Conservation (phyloP, 2,888 invertebrate species). For the Agrotis exclamationis region DNA sequence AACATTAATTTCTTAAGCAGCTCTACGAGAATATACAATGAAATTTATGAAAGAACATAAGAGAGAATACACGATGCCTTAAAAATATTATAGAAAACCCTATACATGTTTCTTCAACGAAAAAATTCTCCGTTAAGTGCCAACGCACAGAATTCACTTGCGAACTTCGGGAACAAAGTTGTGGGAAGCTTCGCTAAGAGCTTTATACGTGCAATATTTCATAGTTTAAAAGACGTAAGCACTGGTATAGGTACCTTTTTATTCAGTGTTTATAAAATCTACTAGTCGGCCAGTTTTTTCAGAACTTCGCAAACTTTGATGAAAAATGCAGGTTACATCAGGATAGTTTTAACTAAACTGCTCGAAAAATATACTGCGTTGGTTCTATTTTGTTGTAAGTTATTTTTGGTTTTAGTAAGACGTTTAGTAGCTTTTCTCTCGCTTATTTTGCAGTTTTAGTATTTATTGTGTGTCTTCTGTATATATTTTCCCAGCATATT, state of each 20-base stretch:
- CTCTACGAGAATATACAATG: conserved; percentile 1
- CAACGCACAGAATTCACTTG: conserved; percentile 69
- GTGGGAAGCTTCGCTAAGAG: conserved; percentile 72
- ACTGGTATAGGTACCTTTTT: conserved; percentile 72
- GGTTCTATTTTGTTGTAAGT: conserved; percentile 24
- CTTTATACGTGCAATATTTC: conserved; percentile 78
- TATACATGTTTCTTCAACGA: conserved; percentile 52
- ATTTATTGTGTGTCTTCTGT: conserved; percentile 23
- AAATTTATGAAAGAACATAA: not conserved
- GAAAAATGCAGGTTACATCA: conserved; percentile 46
- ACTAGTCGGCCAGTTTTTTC: conserved; percentile 65
- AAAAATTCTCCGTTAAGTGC: conserved; percentile 70
- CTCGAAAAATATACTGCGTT: conserved; percentile 13
- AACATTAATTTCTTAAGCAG: conserved; percentile 2
- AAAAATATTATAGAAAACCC: conserved; percentile 42
- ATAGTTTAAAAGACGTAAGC: conserved; percentile 78
- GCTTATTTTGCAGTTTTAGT: conserved; percentile 24
- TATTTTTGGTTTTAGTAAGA: conserved; percentile 35
- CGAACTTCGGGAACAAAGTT: conserved; percentile 72
- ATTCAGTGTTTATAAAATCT: conserved; percentile 74
- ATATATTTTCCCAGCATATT: not conserved
- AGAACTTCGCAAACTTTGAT: conserved; percentile 56
- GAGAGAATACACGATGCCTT: conserved; percentile 1
- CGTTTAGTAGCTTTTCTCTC: conserved; percentile 5
- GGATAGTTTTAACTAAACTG: conserved; percentile 42